Base-by-base conservation (phyloP, 2,113 vertebrate genomes). In the Chascanopsetta lugubris region DNA sequence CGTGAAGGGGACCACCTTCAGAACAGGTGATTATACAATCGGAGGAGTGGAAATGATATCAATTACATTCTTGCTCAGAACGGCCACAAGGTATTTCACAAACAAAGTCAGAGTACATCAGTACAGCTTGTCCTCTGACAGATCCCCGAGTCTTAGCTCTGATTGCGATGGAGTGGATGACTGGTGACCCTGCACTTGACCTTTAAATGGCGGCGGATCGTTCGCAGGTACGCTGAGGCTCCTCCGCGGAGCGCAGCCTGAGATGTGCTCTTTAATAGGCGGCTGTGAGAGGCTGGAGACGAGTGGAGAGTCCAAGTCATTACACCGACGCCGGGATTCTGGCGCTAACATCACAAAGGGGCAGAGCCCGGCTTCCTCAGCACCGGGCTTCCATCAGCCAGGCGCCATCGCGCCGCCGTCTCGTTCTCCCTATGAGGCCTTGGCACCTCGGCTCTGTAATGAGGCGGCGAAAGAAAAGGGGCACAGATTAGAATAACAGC, bases 401-500 rank as follows among this genome's bases (percentile, higher is more conserved):
- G 34, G 42, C 72, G 24, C 58, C 63, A 45, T 82, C 71, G 61
- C 47, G 60, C 59, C 66, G 65, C 61, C 30, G 6, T 47, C 64
- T 64, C 61, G 9, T 59, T 70, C 75, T 80, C 72, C 68, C 80
- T 53, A 59, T 60, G 74, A 85, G 82, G 78, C 80, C 75, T 77
- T 86, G 88, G 87, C 84, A 88, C 84, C 82, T 81, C 72, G 13
- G 15, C 40, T 72, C 62, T 61, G 64, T 85, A 87, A 90, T 85
- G 85, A 90, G 81, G 53, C 66, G 22, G 73, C 69, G 48, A 84
- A n/a, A 81, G 85, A 87, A 87, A 85, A 82, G 80, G 73, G 78
- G 64, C 12, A 61, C 80, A 88, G 85, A 85, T 88, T 82, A 87
- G 77, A 87, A 82, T 89, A 91, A 88, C 79, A 89, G 80, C 84